These are phyloP conservation scores for Sphinx pinastri DNA, from an alignment of 2,888 invertebrate species.

Conservation along the genomic window DNA sequence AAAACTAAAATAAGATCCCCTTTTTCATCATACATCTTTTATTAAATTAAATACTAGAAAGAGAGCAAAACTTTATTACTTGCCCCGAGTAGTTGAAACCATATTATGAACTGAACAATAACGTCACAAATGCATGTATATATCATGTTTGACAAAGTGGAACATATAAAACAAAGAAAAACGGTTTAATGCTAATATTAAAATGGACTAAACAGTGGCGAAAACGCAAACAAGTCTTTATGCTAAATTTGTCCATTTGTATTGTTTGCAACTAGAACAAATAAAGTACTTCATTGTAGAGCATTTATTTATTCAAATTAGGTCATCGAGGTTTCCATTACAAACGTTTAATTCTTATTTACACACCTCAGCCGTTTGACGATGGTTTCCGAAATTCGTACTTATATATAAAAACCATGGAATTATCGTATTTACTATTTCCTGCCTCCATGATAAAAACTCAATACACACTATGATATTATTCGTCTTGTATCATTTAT, in stretches of 20 bases:
- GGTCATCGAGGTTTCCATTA: neutral
- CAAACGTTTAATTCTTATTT: neutral
- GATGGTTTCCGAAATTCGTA: too few relatives aligned
- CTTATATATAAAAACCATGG: too few relatives aligned
- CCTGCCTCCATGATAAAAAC: too few relatives aligned
- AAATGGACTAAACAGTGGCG: neutral
- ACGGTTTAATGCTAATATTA: neutral
- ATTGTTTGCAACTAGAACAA: neutral
- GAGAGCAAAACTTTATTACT: neutral
- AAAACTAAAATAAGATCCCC: too few relatives aligned
- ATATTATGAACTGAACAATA: neutral
- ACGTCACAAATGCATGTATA: neutral
- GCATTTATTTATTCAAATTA: neutral
- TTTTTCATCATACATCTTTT: too few relatives aligned
- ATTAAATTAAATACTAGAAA: too few relatives aligned
- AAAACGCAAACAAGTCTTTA: conserved; percentile 11
- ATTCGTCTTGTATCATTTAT: too few relatives aligned
- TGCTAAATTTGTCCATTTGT: neutral
- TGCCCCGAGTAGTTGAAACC: neutral
- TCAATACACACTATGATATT: too few relatives aligned
- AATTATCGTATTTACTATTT: too few relatives aligned
- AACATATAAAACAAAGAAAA: neutral
- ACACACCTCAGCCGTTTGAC: too few relatives aligned
- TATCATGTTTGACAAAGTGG: neutral
- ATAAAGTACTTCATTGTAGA: neutral